These are phyloP conservation scores for Microtus obscurus DNA, from an alignment of 2,797 vertebrate species.

Conservation along the genomic window DNA sequence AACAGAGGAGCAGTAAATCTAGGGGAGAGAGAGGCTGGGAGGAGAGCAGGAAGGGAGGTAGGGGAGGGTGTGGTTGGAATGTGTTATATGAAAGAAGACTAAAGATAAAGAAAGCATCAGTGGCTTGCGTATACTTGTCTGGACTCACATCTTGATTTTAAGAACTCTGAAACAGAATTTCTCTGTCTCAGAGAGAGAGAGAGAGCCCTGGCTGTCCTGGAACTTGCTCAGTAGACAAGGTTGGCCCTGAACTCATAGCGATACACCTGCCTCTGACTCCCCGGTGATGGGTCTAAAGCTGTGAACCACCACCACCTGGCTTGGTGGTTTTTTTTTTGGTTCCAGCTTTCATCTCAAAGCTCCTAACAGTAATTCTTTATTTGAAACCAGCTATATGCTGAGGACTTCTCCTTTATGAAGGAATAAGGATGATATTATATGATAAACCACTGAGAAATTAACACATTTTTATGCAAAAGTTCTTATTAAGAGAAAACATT, in stretches of 20 bases:
- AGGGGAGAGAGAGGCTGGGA: neutral
- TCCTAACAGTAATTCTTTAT: constrained; percentile 50
- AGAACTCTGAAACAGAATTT: neutral
- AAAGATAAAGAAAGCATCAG: neutral
- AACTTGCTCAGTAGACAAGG: neutral
- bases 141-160: constrained; percentile 17
- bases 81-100: neutral
- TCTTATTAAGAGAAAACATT: constrained; percentile 27
- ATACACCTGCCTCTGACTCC: neutral
- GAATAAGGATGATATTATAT: neutral
- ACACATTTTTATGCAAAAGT: constrained; percentile 46
- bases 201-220: neutral
- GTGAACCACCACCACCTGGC: neutral
- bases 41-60: neutral
- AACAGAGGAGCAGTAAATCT: neutral
- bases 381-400: neutral
- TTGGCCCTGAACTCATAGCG: neutral
- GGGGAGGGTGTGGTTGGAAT: neutral
- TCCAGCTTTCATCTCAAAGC: neutral
- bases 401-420: neutral
- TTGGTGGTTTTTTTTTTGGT: neutral
- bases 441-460: constrained; percentile 15
- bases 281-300: neutral
- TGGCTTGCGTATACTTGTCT: constrained; percentile 23
- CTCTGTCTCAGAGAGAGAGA: neutral